phyloP scores from a whole-genome alignment of 2,113 vertebrate genomes.

The Phasianus colchicus region DNA sequence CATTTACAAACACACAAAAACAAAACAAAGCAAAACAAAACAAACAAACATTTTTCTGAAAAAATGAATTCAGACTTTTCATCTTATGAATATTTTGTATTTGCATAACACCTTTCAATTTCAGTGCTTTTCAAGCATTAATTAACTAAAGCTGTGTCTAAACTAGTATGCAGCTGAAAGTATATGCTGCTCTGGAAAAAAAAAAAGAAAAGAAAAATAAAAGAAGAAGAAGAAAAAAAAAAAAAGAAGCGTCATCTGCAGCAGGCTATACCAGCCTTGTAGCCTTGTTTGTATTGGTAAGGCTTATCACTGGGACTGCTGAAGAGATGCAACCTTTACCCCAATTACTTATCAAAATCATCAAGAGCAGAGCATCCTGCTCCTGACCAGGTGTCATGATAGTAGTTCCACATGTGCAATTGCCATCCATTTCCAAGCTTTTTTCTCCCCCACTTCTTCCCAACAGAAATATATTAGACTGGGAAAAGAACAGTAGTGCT shows the following conservation, averaged over 20 bases:
- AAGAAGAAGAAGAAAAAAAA: background rate
- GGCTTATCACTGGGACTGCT: background rate
- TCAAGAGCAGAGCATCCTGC: background rate
- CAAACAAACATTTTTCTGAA: background rate
- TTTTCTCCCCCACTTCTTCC: background rate
- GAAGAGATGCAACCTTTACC: background rate
- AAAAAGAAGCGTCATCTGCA: background rate
- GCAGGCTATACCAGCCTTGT: background rate
- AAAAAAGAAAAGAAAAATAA: too few relatives aligned
- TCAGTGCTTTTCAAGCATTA: constrained; percentile 28
- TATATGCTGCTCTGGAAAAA: background rate
- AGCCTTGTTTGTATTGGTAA: background rate
- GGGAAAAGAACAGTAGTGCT: constrained; percentile 23
- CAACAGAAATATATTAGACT: background rate
- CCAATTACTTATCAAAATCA: background rate
- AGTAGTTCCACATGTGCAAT: background rate
- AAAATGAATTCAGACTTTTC: constrained; percentile 28
- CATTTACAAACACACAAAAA: background rate
- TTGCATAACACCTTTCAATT: constrained; percentile 46
- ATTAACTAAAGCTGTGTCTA: constrained; percentile 21
- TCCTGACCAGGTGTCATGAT: background rate
- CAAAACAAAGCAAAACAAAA: background rate
- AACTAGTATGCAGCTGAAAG: constrained; percentile 17
- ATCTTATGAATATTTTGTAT: constrained; percentile 49
- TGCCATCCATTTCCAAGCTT: background rate